These are phyloP conservation scores for Protaetia brevitarsis DNA, from an alignment of 1,140 invertebrate species.

Conservation along the genomic window DNA sequence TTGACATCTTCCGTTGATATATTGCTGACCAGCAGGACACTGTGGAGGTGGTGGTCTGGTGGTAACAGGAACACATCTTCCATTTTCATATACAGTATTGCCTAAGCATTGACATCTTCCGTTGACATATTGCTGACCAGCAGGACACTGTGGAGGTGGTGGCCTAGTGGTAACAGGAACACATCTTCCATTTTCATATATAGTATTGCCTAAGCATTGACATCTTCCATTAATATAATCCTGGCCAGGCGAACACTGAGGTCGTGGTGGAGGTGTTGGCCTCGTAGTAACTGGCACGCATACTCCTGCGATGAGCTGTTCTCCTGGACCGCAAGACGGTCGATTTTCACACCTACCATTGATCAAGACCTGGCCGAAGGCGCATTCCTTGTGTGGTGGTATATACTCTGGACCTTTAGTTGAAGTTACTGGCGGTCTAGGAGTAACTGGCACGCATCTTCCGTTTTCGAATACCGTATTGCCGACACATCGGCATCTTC, in stretches of 20 bases:
- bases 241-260: neutral
- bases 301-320: neutral
- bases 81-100: too few relatives aligned
- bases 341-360: neutral
- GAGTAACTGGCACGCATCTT: neutral
- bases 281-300: conserved; percentile 14
- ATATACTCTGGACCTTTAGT: too few relatives aligned
- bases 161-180: too few relatives aligned
- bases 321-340: neutral
- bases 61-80: conserved; percentile 4
- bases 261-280: neutral
- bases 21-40: neutral
- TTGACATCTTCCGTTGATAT: conserved; percentile 16
- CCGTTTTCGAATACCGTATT: conserved; percentile 19
- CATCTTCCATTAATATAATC: conserved; percentile 2
- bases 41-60: conserved; percentile 1
- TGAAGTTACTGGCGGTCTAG: too few relatives aligned
- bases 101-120: too few relatives aligned
- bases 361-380: neutral
- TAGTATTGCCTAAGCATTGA: neutral
- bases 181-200: neutral
- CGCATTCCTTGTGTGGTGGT: too few relatives aligned
- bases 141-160: neutral
- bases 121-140: too few relatives aligned
- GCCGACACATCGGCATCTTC: conserved; percentile 2